phyloP scores from a whole-genome alignment of 2,888 invertebrate genomes.

The Agonopterix alstromeriana region DNA sequence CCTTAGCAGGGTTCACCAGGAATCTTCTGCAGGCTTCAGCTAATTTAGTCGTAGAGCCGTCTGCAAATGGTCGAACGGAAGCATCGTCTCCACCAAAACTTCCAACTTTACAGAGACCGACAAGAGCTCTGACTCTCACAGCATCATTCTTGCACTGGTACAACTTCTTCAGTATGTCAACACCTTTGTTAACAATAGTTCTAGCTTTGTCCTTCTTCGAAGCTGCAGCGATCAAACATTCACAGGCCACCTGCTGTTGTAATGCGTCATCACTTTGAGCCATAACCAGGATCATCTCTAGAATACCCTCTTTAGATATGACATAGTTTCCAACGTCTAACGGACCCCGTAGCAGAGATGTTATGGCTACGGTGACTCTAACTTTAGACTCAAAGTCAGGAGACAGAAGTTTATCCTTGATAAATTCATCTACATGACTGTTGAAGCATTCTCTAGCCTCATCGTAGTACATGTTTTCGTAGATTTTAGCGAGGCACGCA shows the following conservation, averaged over 20 bases:
- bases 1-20: constrained; percentile 90
- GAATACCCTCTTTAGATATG: constrained; percentile 89
- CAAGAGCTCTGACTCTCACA: constrained; percentile 91
- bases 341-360: constrained; percentile 92
- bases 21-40: constrained; percentile 96
- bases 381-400: constrained; percentile 94
- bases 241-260: constrained; percentile 96
- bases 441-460: constrained; percentile 83
- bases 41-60: constrained; percentile 93
- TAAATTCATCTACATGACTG: constrained; percentile 88
- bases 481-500: constrained; percentile 91
- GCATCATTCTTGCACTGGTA: constrained; percentile 94
- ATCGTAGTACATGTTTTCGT: constrained; percentile 98
- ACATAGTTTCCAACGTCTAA: constrained; percentile 94
- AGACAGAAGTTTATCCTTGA: constrained; percentile 88
- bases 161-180: constrained; percentile 94
- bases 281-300: constrained; percentile 98
- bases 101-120: constrained; percentile 97
- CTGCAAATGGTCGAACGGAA: constrained; percentile 95
- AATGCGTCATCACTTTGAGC: constrained; percentile 93
- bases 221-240: constrained; percentile 97
- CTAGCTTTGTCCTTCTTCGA: constrained; percentile 98
- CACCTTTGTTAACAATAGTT: constrained; percentile 91
- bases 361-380: constrained; percentile 90
- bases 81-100: constrained; percentile 97